phyloP scores from a whole-genome alignment of 2,113 vertebrate genomes.

The Sterrhoptilus dennistouni region DNA sequence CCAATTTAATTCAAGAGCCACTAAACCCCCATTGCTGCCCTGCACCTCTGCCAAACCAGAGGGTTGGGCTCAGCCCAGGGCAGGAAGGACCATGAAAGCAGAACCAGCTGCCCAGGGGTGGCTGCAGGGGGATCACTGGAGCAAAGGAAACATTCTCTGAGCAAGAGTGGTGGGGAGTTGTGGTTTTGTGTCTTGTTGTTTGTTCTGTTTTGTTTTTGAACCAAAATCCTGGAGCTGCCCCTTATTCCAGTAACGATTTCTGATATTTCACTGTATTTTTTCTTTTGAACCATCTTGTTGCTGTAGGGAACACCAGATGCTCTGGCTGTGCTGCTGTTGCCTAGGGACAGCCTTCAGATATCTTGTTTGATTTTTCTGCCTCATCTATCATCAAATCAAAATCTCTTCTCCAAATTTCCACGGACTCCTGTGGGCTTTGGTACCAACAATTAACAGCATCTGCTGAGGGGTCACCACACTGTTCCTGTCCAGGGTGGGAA shows the following conservation, averaged over 20 bases:
- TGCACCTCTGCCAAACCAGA: neutral
- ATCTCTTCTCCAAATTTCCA: neutral
- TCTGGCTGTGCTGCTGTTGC: neutral
- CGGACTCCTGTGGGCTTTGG: neutral
- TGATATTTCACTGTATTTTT: neutral
- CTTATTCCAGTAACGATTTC: neutral
- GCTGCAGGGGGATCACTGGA: neutral
- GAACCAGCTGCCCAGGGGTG: neutral
- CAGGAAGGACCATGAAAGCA: neutral
- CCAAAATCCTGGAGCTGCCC: neutral
- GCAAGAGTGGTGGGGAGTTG: rapidly evolving
- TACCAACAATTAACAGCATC: neutral
- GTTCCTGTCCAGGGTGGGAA: neutral
- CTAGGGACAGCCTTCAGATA: neutral
- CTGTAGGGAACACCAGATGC: neutral
- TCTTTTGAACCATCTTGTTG: neutral
- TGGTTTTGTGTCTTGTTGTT: neutral
- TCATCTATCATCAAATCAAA: neutral
- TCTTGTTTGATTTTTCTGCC: neutral
- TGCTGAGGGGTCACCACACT: neutral
- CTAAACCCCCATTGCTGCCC: neutral
- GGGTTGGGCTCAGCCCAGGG: neutral
- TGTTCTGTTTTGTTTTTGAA: neutral
- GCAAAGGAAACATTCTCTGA: neutral
- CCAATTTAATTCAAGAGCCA: neutral